These are phyloP conservation scores for Mus spretus DNA, from an alignment of 2,797 vertebrate species.

Conservation along the genomic window DNA sequence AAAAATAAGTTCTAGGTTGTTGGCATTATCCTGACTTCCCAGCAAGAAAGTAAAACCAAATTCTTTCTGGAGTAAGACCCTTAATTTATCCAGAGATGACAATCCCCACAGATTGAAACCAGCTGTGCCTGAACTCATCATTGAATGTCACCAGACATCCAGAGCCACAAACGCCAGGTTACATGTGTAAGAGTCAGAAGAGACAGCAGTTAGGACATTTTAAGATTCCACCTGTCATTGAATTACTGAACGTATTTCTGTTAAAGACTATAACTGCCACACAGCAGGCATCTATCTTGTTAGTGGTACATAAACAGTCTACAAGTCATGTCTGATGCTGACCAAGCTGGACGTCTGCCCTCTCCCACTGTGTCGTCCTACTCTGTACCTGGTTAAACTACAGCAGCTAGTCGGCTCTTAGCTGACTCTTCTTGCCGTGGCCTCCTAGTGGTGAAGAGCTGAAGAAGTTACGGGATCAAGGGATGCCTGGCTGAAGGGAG, in stretches of 20 bases:
- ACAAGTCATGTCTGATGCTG: too few relatives aligned
- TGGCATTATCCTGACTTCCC: background rate
- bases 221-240: background rate
- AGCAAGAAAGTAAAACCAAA: background rate
- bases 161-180: background rate
- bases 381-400: background rate
- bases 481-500: background rate
- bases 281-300: background rate
- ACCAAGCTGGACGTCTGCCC: background rate
- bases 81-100: background rate
- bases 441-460: background rate
- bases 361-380: background rate
- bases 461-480: too few relatives aligned
- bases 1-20: background rate
- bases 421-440: background rate
- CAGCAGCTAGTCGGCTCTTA: background rate
- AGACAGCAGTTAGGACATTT: background rate
- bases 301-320: background rate
- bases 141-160: background rate
- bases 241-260: background rate
- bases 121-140: background rate
- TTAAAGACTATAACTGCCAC: background rate
- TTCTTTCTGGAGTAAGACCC: background rate
- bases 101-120: background rate
- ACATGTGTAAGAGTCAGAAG: background rate